phyloP scores from a whole-genome alignment of 2,888 invertebrate genomes.

The Agonopterix subpropinquella region DNA sequence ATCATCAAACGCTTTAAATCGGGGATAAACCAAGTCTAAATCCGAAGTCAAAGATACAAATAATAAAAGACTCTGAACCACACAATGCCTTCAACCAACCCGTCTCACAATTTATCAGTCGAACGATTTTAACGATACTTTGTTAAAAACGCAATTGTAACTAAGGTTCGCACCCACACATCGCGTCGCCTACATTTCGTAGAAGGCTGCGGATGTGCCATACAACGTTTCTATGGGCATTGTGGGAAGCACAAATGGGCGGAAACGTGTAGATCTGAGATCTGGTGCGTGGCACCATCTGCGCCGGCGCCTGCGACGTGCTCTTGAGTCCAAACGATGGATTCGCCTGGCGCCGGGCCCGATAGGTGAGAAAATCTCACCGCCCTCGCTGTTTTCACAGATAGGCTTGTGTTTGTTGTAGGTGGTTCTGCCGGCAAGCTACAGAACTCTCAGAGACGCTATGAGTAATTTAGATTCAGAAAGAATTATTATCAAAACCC shows the following conservation, averaged over 20 bases:
- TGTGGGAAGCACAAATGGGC: conserved; percentile 64
- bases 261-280: conserved; percentile 42
- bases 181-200: conserved; percentile 57
- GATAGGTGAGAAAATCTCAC: conserved; percentile 65
- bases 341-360: conserved; percentile 45
- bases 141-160: conserved; percentile 54
- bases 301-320: conserved; percentile 43
- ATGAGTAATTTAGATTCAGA: not conserved
- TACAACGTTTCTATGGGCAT: conserved; percentile 40
- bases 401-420: no score
- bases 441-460: conserved; percentile 15
- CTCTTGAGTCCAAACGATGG: conserved; percentile 20
- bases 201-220: conserved; percentile 41
- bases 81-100: not conserved
- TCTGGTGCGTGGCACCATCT: conserved; percentile 34
- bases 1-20: no score
- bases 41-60: not conserved
- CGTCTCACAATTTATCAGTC: conserved; percentile 3
- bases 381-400: conserved; percentile 14
- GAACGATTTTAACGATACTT: conserved; percentile 28
- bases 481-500: no score
- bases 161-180: conserved; percentile 36
- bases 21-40: no score
- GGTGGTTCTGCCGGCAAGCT: conserved; percentile 19
- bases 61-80: not conserved